Conservation (phyloP, 2,888 invertebrate genomes). For the Palloptera scutellata region DNA sequence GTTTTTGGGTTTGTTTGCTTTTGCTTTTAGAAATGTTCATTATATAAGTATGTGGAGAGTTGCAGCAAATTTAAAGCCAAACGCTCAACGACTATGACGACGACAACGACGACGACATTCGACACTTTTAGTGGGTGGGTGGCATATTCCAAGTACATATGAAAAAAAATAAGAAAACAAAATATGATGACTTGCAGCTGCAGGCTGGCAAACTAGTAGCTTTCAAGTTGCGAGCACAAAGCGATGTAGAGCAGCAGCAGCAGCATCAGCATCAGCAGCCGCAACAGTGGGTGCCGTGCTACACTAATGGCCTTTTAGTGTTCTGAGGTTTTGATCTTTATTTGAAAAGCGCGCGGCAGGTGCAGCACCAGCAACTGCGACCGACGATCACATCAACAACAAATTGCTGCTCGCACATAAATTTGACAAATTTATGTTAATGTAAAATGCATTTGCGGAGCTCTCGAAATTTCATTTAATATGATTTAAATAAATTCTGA, state of each 20-base stretch:
- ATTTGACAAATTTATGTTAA: not conserved
- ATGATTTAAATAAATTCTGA: not conserved
- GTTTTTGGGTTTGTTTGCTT: no score
- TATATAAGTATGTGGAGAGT: not conserved
- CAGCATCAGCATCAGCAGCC: constrained; percentile 14
- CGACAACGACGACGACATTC: not conserved
- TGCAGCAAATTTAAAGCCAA: constrained; percentile 10
- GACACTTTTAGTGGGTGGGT: no score
- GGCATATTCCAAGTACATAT: no score
- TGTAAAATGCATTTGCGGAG: not conserved
- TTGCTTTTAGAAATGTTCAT: no score
- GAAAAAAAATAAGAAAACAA: no score
- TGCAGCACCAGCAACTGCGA: not conserved
- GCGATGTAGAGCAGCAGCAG: no score
- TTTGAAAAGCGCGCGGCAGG: not conserved
- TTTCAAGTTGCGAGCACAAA: constrained; percentile 11
- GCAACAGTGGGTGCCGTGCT: constrained; percentile 22
- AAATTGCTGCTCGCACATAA: no score
- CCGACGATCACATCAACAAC: not conserved
- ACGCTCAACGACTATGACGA: constrained; percentile 2
- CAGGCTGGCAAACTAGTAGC: no score
- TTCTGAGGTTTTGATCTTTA: not conserved
- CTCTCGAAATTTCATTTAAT: no score
- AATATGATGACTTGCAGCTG: no score
- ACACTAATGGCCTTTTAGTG: constrained; percentile 1